A percentile compares a stretch with the other conserved stretches of the same genome.
These are phyloP conservation scores for Clavelina lepadiformis DNA, from an alignment of 23 tunicate genomes.

Conservation along the genomic window DNA sequence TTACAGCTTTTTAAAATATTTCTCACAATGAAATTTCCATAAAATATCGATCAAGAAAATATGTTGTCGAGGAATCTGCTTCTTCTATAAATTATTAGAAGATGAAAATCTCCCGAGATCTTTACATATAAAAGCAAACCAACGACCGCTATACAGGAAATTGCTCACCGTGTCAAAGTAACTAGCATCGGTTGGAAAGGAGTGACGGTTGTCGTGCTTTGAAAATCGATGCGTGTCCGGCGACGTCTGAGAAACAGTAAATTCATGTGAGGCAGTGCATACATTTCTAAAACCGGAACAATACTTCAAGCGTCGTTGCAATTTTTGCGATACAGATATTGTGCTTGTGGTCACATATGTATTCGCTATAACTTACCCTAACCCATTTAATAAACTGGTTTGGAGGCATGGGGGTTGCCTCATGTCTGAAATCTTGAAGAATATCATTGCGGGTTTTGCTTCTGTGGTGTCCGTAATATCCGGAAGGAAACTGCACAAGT, in stretches of 20 bases:
- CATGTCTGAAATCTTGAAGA: slow-evolving; percentile 77
- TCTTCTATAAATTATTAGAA: too few species aligned
- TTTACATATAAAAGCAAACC: not conserved
- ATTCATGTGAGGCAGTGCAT: too few species aligned
- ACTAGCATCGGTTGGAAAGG: slow-evolving; percentile 94
- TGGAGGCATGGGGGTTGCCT: slow-evolving; percentile 75
- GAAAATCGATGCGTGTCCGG: slow-evolving; percentile 79
- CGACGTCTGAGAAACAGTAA: slow-evolving; percentile 36
- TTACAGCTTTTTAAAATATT: too few species aligned
- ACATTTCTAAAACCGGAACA: not conserved
- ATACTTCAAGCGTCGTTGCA: not conserved
- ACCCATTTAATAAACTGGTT: slow-evolving; percentile 60
- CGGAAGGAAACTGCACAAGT: slow-evolving; percentile 66
- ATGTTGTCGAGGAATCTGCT: too few species aligned
- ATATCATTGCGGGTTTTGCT: slow-evolving; percentile 85
- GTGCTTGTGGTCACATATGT: not conserved
- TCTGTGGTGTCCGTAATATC: slow-evolving; percentile 84
- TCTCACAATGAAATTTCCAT: too few species aligned
- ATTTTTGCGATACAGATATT: not conserved
- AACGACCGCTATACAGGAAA: not conserved
- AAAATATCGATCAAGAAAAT: too few species aligned
- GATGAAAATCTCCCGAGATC: not conserved
- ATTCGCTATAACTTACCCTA: slow-evolving; percentile 40
- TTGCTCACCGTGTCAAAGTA: slow-evolving; percentile 78
- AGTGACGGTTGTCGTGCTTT: slow-evolving; percentile 88